Percentiles rank a stretch among this genome's conserved stretches.
Evolutionary conservation across 2,797 vertebrate species (phyloP).

Genomic region (Hapalemur alaotrensis): DNA sequence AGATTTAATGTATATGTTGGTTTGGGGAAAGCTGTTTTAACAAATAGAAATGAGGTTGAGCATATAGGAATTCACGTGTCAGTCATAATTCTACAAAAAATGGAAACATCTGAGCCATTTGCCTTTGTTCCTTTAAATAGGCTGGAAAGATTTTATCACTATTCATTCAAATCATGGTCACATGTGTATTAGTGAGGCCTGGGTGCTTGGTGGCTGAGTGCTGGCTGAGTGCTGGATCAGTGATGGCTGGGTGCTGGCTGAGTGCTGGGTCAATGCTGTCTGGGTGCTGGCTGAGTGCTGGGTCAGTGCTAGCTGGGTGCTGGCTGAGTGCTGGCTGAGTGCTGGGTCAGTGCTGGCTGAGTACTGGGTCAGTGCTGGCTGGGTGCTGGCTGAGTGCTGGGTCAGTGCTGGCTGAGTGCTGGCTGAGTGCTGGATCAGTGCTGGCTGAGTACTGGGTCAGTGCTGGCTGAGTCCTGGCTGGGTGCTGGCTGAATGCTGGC

Average conservation of each 20-base stretch:
- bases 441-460: too few species aligned
- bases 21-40: conserved; percentile 2
- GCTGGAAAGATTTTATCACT: not conserved
- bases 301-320: too few species aligned
- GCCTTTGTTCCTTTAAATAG: not conserved
- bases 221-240: not conserved
- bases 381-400: too few species aligned
- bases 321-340: too few species aligned
- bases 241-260: not conserved
- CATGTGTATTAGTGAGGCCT: not conserved
- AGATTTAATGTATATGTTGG: not conserved
- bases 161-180: not conserved
- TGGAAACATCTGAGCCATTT: not conserved
- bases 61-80: not conserved
- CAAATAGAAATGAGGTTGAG: not conserved
- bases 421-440: too few species aligned
- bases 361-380: too few species aligned
- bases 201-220: not conserved
- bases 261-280: not conserved
- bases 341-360: too few species aligned
- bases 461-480: not conserved
- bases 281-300: not conserved
- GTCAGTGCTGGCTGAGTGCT: too few species aligned
- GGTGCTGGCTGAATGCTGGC: not conserved
- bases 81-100: not conserved